These are phyloP conservation scores for Chionis minor DNA, from an alignment of 2,113 vertebrate species.

Conservation along the genomic window DNA sequence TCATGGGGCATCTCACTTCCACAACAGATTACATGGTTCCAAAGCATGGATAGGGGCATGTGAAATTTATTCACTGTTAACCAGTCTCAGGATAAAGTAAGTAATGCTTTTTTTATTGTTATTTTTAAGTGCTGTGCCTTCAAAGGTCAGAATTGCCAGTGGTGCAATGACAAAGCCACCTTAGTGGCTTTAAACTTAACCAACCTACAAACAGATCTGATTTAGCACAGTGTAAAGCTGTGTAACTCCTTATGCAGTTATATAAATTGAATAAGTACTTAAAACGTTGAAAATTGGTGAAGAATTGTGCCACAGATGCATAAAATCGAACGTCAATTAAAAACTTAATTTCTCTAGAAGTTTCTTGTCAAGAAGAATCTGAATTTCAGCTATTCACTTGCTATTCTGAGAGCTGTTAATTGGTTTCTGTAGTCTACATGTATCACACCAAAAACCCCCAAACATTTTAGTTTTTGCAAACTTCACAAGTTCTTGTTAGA, in stretches of 20 bases:
- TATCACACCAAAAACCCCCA: background rate
- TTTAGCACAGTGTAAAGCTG: background rate
- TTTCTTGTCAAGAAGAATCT: background rate
- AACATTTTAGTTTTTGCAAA: background rate
- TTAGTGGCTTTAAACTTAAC: background rate
- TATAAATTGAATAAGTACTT: background rate
- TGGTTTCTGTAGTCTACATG: background rate
- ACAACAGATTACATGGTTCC: conserved; percentile 81
- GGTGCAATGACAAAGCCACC: background rate
- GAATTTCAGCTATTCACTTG: background rate
- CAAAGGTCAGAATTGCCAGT: background rate
- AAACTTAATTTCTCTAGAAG: background rate
- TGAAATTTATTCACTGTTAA: conserved; percentile 91
- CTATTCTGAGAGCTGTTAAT: background rate
- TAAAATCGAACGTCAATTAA: background rate
- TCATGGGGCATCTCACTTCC: conserved; percentile 90
- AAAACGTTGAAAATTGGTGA: background rate
- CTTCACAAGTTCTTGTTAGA: background rate
- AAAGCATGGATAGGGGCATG: conserved; percentile 95
- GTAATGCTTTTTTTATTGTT: conserved; percentile 3
- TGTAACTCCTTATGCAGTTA: background rate
- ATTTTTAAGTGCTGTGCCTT: background rate
- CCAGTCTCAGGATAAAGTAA: conserved; percentile 86
- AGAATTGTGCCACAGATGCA: background rate
- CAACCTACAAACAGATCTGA: background rate